phyloP scores from a whole-genome alignment of 2,888 invertebrate genomes.

The Xestia xanthographa region DNA sequence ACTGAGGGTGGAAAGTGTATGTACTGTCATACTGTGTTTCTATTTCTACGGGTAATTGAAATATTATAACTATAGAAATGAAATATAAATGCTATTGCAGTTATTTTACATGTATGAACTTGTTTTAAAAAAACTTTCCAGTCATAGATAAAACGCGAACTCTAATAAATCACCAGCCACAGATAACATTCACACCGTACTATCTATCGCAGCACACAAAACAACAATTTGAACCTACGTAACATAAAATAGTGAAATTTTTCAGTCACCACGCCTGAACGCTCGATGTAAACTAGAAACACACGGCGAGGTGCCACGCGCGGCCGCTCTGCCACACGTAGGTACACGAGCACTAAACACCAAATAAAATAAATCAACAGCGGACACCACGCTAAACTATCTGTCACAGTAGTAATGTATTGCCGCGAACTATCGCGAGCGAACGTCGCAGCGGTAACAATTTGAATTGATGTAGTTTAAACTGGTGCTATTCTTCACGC shows the following conservation, averaged over 20 bases:
- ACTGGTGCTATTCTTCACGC: slow-evolving; percentile 51
- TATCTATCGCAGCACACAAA: slow-evolving; percentile 34
- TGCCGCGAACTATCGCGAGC: slow-evolving; percentile 42
- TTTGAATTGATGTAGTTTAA: slow-evolving; percentile 61
- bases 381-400: slow-evolving; percentile 60
- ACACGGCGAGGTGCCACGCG: slow-evolving; percentile 32
- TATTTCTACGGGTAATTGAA: neutral
- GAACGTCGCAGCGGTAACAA: slow-evolving; percentile 44
- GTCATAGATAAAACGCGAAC: slow-evolving; percentile 14
- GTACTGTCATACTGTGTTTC: neutral
- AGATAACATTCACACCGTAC: slow-evolving; percentile 38
- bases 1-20: neutral
- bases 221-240: slow-evolving; percentile 28
- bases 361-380: slow-evolving; percentile 65
- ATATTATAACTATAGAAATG: neutral
- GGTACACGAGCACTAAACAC: slow-evolving; percentile 56
- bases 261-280: slow-evolving; percentile 22
- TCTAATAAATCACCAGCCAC: slow-evolving; percentile 29
- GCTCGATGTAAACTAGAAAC: slow-evolving; percentile 33
- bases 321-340: slow-evolving; percentile 26
- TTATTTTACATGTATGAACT: neutral
- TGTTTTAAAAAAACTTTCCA: neutral
- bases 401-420: slow-evolving; percentile 59
- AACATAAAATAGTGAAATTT: slow-evolving; percentile 42
- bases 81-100: neutral